These are phyloP conservation scores for Loriculus beryllinus DNA, from an alignment of 2,797 vertebrate species.

Conservation along the genomic window DNA sequence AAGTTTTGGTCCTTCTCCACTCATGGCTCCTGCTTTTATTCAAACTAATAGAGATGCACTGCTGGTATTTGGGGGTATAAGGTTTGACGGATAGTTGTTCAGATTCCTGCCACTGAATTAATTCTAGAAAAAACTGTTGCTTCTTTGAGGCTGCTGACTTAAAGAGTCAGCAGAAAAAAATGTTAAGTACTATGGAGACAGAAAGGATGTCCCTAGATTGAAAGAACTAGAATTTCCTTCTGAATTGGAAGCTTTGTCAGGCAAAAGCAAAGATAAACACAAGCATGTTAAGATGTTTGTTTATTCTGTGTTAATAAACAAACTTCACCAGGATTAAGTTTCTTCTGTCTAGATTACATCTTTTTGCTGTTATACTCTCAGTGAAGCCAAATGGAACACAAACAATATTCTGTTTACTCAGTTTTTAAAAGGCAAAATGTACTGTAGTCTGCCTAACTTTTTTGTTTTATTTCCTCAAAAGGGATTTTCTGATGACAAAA, in stretches of 20 bases:
- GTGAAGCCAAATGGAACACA: background rate
- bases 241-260: background rate
- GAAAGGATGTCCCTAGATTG: background rate
- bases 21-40: background rate
- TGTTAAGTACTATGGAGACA: background rate
- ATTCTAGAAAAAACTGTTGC: background rate
- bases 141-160: background rate
- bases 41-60: background rate
- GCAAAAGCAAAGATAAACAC: background rate
- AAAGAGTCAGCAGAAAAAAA: background rate
- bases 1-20: background rate
- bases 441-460: background rate
- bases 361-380: background rate
- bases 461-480: background rate
- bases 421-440: background rate
- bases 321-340: conserved; percentile 3
- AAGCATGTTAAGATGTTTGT: conserved; percentile 18
- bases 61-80: background rate
- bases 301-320: conserved; percentile 35
- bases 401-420: background rate
- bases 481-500: background rate
- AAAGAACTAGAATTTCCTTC: background rate
- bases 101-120: background rate
- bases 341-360: conserved; percentile 20
- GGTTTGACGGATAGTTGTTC: background rate